These are phyloP conservation scores for Drosophila hydei DNA, from an alignment of 1,140 invertebrate species.

Conservation along the genomic window DNA sequence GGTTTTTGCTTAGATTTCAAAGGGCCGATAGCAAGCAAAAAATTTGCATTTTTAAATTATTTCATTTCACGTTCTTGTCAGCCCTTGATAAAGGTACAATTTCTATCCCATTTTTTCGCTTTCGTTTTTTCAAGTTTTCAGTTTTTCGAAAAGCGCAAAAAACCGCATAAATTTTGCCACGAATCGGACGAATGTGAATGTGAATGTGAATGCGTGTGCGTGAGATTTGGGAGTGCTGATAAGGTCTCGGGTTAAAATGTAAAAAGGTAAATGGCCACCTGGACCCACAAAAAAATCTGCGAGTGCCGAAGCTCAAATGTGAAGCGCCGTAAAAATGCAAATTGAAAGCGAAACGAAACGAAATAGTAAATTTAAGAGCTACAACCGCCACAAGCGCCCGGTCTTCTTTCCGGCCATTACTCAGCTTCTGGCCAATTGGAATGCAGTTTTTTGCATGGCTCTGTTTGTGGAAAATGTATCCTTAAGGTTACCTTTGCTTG, in stretches of 20 bases:
- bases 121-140: conserved; percentile 35
- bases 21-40: conserved; percentile 46
- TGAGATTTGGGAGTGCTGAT: conserved; percentile 69
- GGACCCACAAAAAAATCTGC: conserved; percentile 9
- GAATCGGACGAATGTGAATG: conserved; percentile 62
- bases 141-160: conserved; percentile 34
- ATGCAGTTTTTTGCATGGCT: conserved; percentile 1
- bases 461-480: conserved; percentile 22
- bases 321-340: conserved; percentile 69
- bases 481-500: conserved; percentile 25
- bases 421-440: conserved; percentile 12
- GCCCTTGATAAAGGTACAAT: conserved; percentile 68
- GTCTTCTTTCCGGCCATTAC: conserved; percentile 9
- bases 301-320: conserved; percentile 12
- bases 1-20: conserved; percentile 53
- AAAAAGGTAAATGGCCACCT: conserved; percentile 33
- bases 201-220: conserved; percentile 61
- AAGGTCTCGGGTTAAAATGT: conserved; percentile 48
- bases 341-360: conserved; percentile 61
- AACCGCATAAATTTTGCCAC: conserved; percentile 67
- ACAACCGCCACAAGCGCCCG: conserved; percentile 1
- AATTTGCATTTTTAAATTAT: conserved; percentile 78
- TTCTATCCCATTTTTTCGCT: conserved; percentile 36
- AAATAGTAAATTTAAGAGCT: conserved; percentile 69
- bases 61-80: conserved; percentile 77